Evolutionary conservation across 2,888 invertebrate genomes (phyloP), one percentile per base, ranked within the genome.

Genomic region (Atherix ibis): DNA sequence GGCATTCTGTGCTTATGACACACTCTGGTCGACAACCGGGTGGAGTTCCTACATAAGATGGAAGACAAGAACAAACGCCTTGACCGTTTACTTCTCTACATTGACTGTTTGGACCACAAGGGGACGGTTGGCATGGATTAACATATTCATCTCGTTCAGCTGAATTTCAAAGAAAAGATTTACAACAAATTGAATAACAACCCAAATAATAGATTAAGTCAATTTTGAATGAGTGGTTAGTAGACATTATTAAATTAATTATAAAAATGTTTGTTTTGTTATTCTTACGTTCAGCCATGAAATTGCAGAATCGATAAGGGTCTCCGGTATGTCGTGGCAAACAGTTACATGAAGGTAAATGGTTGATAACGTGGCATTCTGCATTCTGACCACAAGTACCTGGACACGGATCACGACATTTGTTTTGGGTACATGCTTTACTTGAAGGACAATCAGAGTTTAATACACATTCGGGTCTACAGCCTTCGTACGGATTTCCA

Each of bases 81-180:
- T 76, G 67, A 25, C 68, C 70, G 46, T 78, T 78, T 2, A 71
- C 53, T 38, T 68, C 66, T 46, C 72, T 70, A 50, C 83, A 83
- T 54, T 78, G 78, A 49, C 80, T 79, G 49, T 80, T 78, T n/a
- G 79, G 75, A 3, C 81, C 81, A 49, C 81, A 81, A 1, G 78
- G 79, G 31, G 76, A 72, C 31, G 73, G 70, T 43, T 60, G 48
- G 33, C 59, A 60, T 4, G 58, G 54, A 40, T 56, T 56, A 1
- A 52, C 42, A 34, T 54, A 54, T 22, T 54, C 53, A 16, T 46
- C 46, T 4, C 45, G 29, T 17, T 43, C 32, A 3, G 50, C 52
- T 52, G 36, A 24, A 36, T 35, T n/a, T n/a, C n/a, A n/a, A n/a
- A n/a, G n/a, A n/a, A n/a, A n/a, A n/a, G n/a, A n/a, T n/a, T n/a